Conservation (phyloP, 2,888 invertebrate genomes). For the Congeria kusceri region DNA sequence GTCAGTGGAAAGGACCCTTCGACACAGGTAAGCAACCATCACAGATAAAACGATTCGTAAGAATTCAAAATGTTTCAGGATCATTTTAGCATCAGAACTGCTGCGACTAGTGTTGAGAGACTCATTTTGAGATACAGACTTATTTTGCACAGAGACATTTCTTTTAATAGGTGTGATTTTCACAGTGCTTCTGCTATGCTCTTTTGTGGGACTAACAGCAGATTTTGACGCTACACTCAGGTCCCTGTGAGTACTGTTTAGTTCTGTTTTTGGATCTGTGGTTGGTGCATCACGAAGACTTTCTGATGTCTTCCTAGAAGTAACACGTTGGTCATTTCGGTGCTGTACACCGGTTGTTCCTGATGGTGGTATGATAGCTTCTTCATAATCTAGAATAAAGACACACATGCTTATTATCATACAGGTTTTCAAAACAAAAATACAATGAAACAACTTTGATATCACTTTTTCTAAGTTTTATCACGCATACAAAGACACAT, state of each 20-base stretch:
- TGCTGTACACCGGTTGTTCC: too few relatives aligned
- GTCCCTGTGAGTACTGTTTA: neutral
- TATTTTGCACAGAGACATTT: constrained; percentile 19
- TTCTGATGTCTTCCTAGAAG: too few relatives aligned
- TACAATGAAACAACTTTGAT: too few relatives aligned
- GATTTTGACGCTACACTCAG: too few relatives aligned
- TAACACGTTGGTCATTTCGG: too few relatives aligned
- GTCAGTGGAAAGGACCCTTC: constrained; percentile 71
- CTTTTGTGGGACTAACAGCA: neutral
- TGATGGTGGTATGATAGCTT: too few relatives aligned
- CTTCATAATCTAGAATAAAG: too few relatives aligned
- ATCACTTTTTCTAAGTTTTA: too few relatives aligned
- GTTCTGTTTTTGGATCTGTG: neutral
- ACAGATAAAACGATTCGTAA: constrained; percentile 72
- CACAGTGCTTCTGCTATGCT: constrained; percentile 45
- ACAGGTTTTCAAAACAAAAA: too few relatives aligned
- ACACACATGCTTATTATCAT: too few relatives aligned
- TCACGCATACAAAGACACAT: too few relatives aligned
- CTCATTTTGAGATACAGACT: constrained; percentile 36
- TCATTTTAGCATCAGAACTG: constrained; percentile 63
- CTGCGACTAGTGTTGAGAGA: constrained; percentile 61
- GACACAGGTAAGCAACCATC: constrained; percentile 71
- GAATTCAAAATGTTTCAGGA: constrained; percentile 72
- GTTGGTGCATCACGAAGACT: neutral
- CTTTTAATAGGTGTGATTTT: constrained; percentile 60